Evolutionary conservation across 2,113 vertebrate species (phyloP), one percentile per base, ranked within the genome.

Genomic region (Aspiorhynchus laticeps): DNA sequence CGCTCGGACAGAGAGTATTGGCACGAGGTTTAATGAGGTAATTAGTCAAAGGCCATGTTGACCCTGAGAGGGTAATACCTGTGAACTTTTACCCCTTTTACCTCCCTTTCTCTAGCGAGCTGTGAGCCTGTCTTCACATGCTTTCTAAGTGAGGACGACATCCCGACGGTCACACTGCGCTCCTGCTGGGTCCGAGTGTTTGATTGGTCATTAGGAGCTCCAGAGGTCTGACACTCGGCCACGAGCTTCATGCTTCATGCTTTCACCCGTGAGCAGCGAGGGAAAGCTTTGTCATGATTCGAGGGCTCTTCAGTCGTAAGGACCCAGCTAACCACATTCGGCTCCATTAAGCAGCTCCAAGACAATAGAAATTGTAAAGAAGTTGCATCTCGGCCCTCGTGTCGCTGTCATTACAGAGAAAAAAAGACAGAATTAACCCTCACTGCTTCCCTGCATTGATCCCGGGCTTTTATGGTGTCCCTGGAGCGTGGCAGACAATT

Each of bases 351-450:
- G 91, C 88, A 78, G 89, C 89, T 90, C 88, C 89, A 90, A 95
- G 94, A 96, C 94, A 95, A 95, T 95, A 93, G 93, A 92, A 94
- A 93, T 92, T 90, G 93, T 93, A 43, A 92, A 91, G n/a, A 93
- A 95, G 94, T 94, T 94, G 91, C 89, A 91, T 93, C 89, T 93
- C 91, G 90, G 88, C 89, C 59, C 53, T 80, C 85, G 91, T 94
- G 92, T 95, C 93, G 91, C 93, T 93, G 93, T 94, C 95, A 95
- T 95, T 95, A 95, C 91, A 85, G 91, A 91, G 87, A 93, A 91
- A 95, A 95, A 94, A 90, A 91, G 93, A 95, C 59, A 95, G 93
- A 95, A 96, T 95, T 94, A 95, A 95, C 95, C 95, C 94, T 94
- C 93, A 90, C 92, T 91, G 92, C 92, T 91, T 94, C 93, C 92